Percentiles rank a stretch among this genome's conserved stretches.
These are phyloP conservation scores for Myripristis jacobus DNA, from an alignment of 2,797 vertebrate genomes.

Conservation along the genomic window DNA sequence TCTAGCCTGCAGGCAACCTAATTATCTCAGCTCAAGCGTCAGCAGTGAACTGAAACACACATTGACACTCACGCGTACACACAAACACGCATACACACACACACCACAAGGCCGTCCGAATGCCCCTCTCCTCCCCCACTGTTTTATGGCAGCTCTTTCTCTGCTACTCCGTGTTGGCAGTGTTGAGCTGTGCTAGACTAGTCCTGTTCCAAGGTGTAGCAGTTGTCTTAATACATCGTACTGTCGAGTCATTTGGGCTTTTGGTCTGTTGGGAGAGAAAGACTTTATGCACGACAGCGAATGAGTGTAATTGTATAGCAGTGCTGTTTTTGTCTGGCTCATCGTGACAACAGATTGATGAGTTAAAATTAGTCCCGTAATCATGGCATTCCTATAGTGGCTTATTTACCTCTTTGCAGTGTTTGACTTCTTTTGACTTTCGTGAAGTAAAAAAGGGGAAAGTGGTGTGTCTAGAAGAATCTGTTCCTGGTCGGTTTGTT, in stretches of 20 bases:
- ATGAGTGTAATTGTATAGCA: no score
- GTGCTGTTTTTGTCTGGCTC: conserved; percentile 1
- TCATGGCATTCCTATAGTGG: conserved; percentile 1
- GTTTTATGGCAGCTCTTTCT: conserved; percentile 76
- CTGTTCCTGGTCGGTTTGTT: conserved; percentile 43
- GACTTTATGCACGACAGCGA: neutral
- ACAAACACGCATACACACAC: conserved; percentile 55
- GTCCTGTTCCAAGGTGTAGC: conserved; percentile 18
- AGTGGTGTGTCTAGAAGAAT: conserved; percentile 56
- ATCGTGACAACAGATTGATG: neutral
- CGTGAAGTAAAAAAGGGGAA: conserved; percentile 32
- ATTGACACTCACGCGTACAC: conserved; percentile 46
- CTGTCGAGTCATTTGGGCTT: neutral
- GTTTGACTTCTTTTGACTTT: conserved; percentile 26
- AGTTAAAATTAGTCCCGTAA: conserved; percentile 24
- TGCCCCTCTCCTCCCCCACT: conserved; percentile 64
- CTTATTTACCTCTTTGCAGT: conserved; percentile 24
- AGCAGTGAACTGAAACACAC: conserved; percentile 70
- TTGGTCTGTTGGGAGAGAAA: neutral
- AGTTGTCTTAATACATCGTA: conserved; percentile 22
- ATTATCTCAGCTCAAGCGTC: conserved; percentile 77
- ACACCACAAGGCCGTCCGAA: conserved; percentile 60
- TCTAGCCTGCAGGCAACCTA: conserved; percentile 78
- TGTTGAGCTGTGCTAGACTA: conserved; percentile 43
- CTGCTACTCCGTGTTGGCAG: conserved; percentile 60